These are phyloP conservation scores for Rafetus swinhoei DNA, from an alignment of 2,113 vertebrate genomes.

Conservation along the genomic window DNA sequence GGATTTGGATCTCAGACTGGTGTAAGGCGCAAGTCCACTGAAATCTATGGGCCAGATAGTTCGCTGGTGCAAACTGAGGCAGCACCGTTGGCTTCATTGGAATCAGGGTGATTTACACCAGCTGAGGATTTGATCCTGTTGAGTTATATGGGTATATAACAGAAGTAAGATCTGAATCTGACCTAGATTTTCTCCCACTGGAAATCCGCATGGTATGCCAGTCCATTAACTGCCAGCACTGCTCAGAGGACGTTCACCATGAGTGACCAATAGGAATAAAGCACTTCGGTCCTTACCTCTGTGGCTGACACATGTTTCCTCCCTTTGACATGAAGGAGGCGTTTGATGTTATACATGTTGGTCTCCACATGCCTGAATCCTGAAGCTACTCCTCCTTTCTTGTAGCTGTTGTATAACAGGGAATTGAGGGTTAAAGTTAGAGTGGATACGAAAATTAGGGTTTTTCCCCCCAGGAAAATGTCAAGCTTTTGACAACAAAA, in stretches of 20 bases:
- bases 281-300: constrained; percentile 78
- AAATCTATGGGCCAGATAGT: background rate
- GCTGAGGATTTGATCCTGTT: background rate
- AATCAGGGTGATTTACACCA: background rate
- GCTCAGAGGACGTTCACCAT: background rate
- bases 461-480: background rate
- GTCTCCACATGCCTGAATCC: constrained; percentile 90
- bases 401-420: constrained; percentile 81
- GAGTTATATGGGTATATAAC: background rate
- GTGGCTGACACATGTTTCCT: constrained; percentile 86
- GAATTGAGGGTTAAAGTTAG: background rate
- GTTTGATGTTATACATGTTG: constrained; percentile 88
- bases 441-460: background rate
- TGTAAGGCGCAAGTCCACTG: background rate
- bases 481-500: background rate
- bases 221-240: background rate
- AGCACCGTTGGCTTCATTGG: background rate
- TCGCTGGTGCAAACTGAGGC: background rate
- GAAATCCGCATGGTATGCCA: background rate
- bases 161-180: background rate
- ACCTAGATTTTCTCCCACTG: background rate
- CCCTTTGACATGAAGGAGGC: constrained; percentile 90
- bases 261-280: background rate
- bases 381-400: constrained; percentile 90
- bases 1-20: background rate